Evolutionary conservation across 2,888 invertebrate genomes (phyloP).

Genomic region (Sinotaia quadrata): DNA sequence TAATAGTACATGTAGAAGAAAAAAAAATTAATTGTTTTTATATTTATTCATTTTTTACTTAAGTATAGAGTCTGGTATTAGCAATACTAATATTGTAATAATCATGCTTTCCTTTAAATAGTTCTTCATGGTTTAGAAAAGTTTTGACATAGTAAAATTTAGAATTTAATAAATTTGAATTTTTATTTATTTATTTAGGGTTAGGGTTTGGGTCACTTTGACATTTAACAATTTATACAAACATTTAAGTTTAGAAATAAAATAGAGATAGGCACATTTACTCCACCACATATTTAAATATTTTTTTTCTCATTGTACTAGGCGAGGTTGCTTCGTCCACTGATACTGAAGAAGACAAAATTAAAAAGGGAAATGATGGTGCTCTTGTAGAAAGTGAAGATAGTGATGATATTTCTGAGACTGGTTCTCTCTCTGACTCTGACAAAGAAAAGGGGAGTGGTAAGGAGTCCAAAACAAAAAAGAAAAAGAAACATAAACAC

Average conservation of each 20-base stretch:
- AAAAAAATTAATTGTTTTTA: no score
- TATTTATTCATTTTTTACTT: no score
- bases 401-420: slow-evolving; percentile 46
- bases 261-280: no score
- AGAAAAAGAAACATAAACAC: slow-evolving; percentile 23
- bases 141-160: no score
- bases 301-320: background rate
- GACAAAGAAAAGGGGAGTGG: slow-evolving; percentile 15
- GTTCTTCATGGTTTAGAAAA: no score
- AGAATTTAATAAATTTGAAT: background rate
- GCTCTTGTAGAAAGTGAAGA: slow-evolving; percentile 20
- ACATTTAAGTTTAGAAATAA: background rate
- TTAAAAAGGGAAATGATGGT: background rate
- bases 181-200: slow-evolving; percentile 1
- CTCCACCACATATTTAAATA: slow-evolving; percentile 1
- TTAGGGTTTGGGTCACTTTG: no score
- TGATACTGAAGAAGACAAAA: slow-evolving; percentile 24
- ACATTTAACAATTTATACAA: no score
- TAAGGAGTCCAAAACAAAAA: slow-evolving; percentile 5
- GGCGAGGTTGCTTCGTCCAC: slow-evolving; percentile 35
- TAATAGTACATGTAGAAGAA: no score
- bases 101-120: no score
- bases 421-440: slow-evolving; percentile 47
- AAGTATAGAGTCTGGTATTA: no score
- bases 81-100: no score